Evolutionary conservation across 1,140 invertebrate species (phyloP).

Genomic region (Meloidogyne hapla): DNA sequence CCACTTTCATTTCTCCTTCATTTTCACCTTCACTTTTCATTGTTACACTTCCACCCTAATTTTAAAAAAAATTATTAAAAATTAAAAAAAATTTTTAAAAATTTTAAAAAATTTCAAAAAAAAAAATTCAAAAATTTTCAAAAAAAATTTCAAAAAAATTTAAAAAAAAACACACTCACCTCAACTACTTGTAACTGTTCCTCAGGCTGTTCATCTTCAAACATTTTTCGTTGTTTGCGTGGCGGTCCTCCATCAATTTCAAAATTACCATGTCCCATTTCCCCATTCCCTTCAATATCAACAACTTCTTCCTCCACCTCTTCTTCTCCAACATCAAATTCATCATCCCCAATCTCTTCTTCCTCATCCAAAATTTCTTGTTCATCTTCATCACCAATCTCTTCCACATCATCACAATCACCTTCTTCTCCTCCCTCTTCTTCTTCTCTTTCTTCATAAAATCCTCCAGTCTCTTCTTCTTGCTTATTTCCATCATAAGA

Average conservation of each 20-base stretch:
- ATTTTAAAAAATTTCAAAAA: neutral
- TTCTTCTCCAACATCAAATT: constrained; percentile 6
- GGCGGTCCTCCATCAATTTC: constrained; percentile 5
- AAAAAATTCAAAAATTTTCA: neutral
- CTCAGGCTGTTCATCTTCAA: neutral
- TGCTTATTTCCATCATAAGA: neutral
- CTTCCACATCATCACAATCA: neutral
- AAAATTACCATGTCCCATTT: constrained; percentile 2
- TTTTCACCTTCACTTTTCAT: too few relatives aligned
- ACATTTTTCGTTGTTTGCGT: constrained; percentile 19
- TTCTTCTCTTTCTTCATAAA: neutral
- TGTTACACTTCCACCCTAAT: neutral
- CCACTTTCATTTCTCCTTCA: too few relatives aligned
- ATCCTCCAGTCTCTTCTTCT: neutral
- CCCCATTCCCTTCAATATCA: constrained; percentile 10
- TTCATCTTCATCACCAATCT: constrained; percentile 19
- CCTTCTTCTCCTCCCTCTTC: neutral
- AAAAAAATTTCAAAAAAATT: neutral
- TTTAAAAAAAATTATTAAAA: neutral
- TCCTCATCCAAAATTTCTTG: neutral
- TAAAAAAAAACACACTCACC: too few relatives aligned
- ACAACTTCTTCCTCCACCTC: constrained; percentile 11
- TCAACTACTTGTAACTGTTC: neutral
- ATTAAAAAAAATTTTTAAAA: neutral
- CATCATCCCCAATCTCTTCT: neutral